A percentile compares a stretch with the other conserved stretches of the same genome.
Evolutionary conservation across 2,113 vertebrate genomes (phyloP).

Genomic region (Corapipo altera): DNA sequence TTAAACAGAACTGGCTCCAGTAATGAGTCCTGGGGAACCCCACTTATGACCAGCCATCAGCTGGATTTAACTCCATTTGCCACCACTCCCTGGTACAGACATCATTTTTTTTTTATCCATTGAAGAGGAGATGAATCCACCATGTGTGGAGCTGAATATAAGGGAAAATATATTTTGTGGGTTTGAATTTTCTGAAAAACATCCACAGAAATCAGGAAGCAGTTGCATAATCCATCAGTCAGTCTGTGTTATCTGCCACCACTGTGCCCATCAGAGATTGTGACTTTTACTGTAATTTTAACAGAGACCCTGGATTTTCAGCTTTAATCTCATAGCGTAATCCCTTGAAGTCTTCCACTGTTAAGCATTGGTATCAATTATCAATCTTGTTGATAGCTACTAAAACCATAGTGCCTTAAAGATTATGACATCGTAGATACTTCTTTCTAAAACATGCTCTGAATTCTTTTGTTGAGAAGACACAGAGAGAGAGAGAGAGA

Average conservation of each 20-base stretch:
- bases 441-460: background rate
- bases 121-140: background rate
- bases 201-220: background rate
- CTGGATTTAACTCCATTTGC: background rate
- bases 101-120: background rate
- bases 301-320: background rate
- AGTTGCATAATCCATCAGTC: background rate
- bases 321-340: background rate
- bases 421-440: background rate
- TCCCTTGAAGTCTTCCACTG: background rate
- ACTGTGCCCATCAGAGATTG: background rate
- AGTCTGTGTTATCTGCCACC: background rate
- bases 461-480: background rate
- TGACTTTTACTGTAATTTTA: background rate
- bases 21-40: background rate
- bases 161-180: background rate
- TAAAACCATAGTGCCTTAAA: background rate
- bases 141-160: background rate
- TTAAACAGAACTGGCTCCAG: background rate
- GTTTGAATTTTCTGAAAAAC: background rate
- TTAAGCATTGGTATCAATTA: background rate
- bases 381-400: background rate
- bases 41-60: accelerated
- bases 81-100: accelerated
- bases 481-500: background rate